These are phyloP conservation scores for Aleiodes testaceus DNA, from an alignment of 2,888 invertebrate species.

Conservation along the genomic window DNA sequence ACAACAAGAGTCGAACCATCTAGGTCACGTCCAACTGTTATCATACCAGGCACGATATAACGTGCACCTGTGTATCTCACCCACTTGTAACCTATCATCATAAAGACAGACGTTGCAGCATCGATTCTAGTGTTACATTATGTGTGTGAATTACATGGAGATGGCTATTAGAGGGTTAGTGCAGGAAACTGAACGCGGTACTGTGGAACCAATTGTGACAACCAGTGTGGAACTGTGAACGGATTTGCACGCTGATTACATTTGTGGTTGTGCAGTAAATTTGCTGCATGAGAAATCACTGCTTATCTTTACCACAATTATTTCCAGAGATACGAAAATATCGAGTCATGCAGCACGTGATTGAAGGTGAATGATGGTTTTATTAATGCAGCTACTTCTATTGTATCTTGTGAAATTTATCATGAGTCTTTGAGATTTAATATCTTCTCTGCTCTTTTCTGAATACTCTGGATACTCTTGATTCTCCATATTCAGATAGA, in stretches of 20 bases:
- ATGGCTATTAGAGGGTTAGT: conserved; percentile 1
- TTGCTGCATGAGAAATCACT: conserved; percentile 36
- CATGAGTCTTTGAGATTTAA: not conserved
- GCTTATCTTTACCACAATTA: conserved; percentile 27
- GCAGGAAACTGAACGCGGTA: conserved; percentile 8
- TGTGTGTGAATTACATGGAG: conserved; percentile 7
- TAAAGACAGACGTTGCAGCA: not conserved
- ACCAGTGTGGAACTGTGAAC: conserved; percentile 36
- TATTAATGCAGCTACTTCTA: not conserved
- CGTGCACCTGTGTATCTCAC: conserved; percentile 57
- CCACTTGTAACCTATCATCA: conserved; percentile 59
- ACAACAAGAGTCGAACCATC: conserved; percentile 68
- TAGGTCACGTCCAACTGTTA: conserved; percentile 66
- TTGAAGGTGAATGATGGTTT: not conserved
- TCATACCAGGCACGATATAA: conserved; percentile 58
- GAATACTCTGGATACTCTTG: conserved; percentile 7
- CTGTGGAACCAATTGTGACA: conserved; percentile 43
- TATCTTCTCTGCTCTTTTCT: conserved; percentile 1
- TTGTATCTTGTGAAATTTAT: no score
- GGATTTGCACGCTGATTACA: conserved; percentile 44
- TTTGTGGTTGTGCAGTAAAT: conserved; percentile 33
- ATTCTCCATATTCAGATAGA: conserved; percentile 20
- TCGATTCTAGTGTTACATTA: conserved; percentile 4
- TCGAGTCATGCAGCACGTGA: not conserved
- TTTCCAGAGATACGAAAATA: not conserved